Evolutionary conservation across 2,113 vertebrate genomes (phyloP).

Genomic region (Pterophyllum scalare): DNA sequence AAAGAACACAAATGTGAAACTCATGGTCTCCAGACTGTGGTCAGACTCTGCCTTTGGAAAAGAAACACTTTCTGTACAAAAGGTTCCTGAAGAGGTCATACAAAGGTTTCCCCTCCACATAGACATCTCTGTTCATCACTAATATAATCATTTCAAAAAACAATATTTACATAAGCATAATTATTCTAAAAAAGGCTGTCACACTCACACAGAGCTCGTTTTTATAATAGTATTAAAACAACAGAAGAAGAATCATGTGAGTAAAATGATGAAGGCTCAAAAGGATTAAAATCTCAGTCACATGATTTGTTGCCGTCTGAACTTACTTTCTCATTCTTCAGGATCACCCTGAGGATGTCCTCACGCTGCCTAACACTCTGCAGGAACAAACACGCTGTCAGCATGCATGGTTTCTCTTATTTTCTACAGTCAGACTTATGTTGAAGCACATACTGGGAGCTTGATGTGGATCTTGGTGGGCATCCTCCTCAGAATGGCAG

Average conservation of each 20-base stretch:
- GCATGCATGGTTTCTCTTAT: background rate
- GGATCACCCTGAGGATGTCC: conserved; percentile 90
- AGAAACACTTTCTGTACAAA: too few species aligned
- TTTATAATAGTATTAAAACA: accelerated
- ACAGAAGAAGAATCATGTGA: background rate
- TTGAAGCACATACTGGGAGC: conserved; percentile 84
- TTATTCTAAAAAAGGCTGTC: too few species aligned
- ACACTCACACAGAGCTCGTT: too few species aligned
- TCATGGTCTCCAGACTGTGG: too few species aligned
- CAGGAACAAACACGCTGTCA: background rate
- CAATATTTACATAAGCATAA: too few species aligned
- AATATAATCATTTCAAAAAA: too few species aligned
- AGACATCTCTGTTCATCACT: too few species aligned
- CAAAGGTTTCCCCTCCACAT: too few species aligned
- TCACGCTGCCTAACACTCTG: conserved; percentile 89
- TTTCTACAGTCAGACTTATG: background rate
- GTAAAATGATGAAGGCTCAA: background rate
- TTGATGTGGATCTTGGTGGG: conserved; percentile 96
- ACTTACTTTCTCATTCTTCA: conserved; percentile 94
- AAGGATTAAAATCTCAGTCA: background rate
- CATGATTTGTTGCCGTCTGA: background rate
- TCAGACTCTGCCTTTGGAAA: too few species aligned
- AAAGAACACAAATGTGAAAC: too few species aligned
- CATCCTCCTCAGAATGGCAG: conserved; percentile 97
- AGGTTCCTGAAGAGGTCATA: too few species aligned